Evolutionary conservation across 2,113 vertebrate genomes (phyloP).

Genomic region (Alethe diademata): DNA sequence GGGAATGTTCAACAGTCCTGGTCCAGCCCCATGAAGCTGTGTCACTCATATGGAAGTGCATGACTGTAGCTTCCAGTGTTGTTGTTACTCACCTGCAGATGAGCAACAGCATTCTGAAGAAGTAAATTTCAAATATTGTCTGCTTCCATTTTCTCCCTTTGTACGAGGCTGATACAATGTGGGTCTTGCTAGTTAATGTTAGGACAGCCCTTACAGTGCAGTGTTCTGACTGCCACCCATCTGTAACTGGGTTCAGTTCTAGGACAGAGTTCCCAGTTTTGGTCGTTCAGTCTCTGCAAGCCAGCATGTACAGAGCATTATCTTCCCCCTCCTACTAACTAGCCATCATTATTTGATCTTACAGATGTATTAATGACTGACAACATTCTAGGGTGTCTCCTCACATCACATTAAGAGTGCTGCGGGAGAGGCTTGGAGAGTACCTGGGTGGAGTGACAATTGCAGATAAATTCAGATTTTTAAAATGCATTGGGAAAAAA

Average conservation of each 20-base stretch:
- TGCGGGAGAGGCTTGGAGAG: constrained; percentile 77
- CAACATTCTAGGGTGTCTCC: constrained; percentile 82
- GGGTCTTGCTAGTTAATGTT: background rate
- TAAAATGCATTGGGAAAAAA: constrained; percentile 90
- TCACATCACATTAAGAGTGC: constrained; percentile 79
- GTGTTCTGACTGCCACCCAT: background rate
- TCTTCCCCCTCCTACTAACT: constrained; percentile 6
- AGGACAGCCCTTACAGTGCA: background rate
- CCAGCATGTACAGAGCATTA: background rate
- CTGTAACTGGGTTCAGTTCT: background rate
- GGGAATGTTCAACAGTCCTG: background rate
- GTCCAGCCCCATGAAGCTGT: background rate
- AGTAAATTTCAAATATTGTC: background rate
- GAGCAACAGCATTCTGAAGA: background rate
- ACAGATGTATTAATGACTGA: constrained; percentile 53
- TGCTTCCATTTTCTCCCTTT: background rate
- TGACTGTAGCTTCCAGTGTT: background rate
- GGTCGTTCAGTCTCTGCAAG: background rate
- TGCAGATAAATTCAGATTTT: constrained; percentile 84
- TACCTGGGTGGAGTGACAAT: constrained; percentile 77
- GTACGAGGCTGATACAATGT: background rate
- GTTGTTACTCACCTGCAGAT: background rate
- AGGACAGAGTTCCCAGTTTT: background rate
- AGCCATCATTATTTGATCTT: constrained; percentile 41
- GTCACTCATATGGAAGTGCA: background rate